Base-by-base conservation (phyloP, 2,888 invertebrate genomes). In the Leptinotarsa rubiginosa region DNA sequence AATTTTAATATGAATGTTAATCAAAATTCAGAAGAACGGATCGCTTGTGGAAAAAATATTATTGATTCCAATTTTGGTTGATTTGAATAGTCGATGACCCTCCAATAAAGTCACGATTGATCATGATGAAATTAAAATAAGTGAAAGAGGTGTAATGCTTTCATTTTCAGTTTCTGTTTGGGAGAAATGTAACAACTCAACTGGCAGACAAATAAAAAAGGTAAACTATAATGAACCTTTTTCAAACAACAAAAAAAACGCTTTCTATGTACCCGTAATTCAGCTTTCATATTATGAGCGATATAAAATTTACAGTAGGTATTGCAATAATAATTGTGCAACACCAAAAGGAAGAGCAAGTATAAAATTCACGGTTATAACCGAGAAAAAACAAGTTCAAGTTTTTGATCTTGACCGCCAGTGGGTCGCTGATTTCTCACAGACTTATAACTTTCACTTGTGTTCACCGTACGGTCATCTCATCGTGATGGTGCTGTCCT, bases 351-450 rank as follows among this genome's bases (percentile, higher is more conserved):
- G 25, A 52, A 50, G 49, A 66, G 47, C 59, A 59, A 25, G 25
- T 13, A 59, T 59, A 12, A 59, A 59, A 59, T 59, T 59, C 59
- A 25, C 59, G 56, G 56, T 20, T 56, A 56, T 56, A 56, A 65
- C 65, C 41, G 50, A 22, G 15, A 15, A 66, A 50, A 72, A 67
- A 47, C 50, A 67, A 74, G 75, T 75, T 77, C 75, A 77, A 75
- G 75, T 74, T 66, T 69, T 76, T 67, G 80, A 80, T 79, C 80
- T 80, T 81, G 80, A 80, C 79, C 80, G 78, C 59, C 67, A 73
- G 72, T 80, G 78, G 82, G 82, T 82, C 82, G 78, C 78, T 76
- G 80, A 79, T 79, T 82, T 82, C 81, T 79, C 80, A 79, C 80
- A 79, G 78, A 78, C 80, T 76, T 78, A 77, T 78, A 80, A 82